Base-by-base conservation (phyloP, 2,888 invertebrate genomes). In the Listrodromus nycthemerus region DNA sequence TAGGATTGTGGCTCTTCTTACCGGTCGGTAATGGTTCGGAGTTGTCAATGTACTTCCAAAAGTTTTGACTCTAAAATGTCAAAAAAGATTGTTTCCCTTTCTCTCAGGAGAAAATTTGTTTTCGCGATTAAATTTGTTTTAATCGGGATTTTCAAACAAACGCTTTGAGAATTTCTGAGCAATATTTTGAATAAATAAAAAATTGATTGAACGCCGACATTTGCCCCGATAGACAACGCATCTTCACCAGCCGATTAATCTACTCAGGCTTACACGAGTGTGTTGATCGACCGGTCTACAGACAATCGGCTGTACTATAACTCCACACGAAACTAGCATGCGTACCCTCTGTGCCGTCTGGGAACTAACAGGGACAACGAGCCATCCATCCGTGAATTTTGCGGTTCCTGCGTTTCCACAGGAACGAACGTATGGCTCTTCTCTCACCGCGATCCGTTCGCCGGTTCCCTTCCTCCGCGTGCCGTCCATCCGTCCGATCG, bases 261-360 rank as follows among this genome's bases (percentile, higher is more conserved):
- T 84, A 84, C 86, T 84, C 79, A 79, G 75, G 83, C 86, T 84
- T 76, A 75, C 73, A 79, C 71, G 73, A 86, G 82, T 83, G 52
- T 71, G 77, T 21, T 21, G 69, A 69, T 77, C 69, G 77, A 58
- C 45, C 58, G 66, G 55, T 19, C 69, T 61, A 33, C 45, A 41
- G 52, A 52, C 67, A 61, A 76, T 80, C 41, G 50, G 48, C 48
- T 61, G 30, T 63, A 16, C 58, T 63, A 45, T 55, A 52, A 24
- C 58, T 33, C 19, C 24, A 7, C 21, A 30, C 69, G 70, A 70
- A 65, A 70, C 66, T 33, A 61, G 30, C 73, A 67, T 80, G 67
- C 75, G 63, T 81, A 70, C 70, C 30, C 65, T 45, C 67, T 69
- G 76, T 77, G 41, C 37, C 83, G 71, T 75, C 71, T 74, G 76